phyloP scores from a whole-genome alignment of 2,888 invertebrate species.

The Cylindroiulus punctatus region DNA sequence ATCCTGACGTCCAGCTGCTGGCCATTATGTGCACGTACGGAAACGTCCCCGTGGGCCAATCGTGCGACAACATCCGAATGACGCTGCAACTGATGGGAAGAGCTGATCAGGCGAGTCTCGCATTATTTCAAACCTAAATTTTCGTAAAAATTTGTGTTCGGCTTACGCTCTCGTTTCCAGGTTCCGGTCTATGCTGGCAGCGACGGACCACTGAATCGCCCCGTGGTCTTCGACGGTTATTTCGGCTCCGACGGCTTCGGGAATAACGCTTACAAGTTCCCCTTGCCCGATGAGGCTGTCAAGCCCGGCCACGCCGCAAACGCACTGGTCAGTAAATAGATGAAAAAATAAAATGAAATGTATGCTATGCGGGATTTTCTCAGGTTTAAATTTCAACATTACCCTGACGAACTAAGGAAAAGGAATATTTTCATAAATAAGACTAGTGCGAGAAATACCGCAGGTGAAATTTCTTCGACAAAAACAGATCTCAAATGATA shows the following conservation, averaged over 20 bases:
- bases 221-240: not conserved
- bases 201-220: not conserved
- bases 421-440: too few relatives aligned
- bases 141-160: not conserved
- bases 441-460: too few relatives aligned
- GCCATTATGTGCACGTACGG: slow-evolving; percentile 51
- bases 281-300: not conserved
- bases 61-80: slow-evolving; percentile 36
- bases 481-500: too few relatives aligned
- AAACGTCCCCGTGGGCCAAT: slow-evolving; percentile 33
- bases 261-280: slow-evolving; percentile 49
- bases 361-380: too few relatives aligned
- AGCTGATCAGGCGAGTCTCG: slow-evolving; percentile 25
- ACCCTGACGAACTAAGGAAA: too few relatives aligned
- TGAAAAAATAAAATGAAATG: not conserved
- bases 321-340: not conserved
- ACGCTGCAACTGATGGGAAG: slow-evolving; percentile 46
- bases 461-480: too few relatives aligned
- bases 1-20: slow-evolving; percentile 43
- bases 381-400: not conserved
- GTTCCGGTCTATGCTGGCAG: slow-evolving; percentile 50
- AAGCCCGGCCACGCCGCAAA: not conserved
- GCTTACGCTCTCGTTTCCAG: not conserved
- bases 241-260: slow-evolving; percentile 52
- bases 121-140: too few relatives aligned